phyloP scores from a whole-genome alignment of 2,113 vertebrate genomes.

The Anguilla rostrata region DNA sequence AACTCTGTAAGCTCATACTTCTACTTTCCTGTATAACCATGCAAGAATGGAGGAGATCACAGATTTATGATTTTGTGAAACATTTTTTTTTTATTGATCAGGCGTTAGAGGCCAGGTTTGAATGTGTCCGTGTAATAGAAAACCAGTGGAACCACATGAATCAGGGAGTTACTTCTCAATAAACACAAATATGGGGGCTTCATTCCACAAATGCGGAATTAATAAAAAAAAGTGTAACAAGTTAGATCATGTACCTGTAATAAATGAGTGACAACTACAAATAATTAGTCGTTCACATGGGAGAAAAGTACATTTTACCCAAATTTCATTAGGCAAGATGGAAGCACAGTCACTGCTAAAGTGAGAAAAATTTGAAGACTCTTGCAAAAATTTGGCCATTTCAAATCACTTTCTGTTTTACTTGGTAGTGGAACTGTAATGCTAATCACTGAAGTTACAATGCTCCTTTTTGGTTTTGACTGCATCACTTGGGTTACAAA shows the following conservation, averaged over 20 bases:
- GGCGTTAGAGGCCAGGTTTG: background rate
- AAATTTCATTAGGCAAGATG: background rate
- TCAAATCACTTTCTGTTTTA: background rate
- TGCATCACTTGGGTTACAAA: background rate
- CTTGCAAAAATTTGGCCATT: background rate
- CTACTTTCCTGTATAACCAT: background rate
- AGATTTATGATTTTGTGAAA: background rate
- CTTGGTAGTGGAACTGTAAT: background rate
- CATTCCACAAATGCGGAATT: background rate
- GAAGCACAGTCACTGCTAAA: background rate
- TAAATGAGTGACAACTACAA: background rate
- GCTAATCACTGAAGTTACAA: background rate
- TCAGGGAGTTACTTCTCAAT: background rate
- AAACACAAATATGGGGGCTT: background rate
- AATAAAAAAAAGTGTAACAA: background rate
- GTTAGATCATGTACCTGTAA: background rate
- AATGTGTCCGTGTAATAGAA: background rate
- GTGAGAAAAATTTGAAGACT: background rate
- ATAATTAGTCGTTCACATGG: background rate
- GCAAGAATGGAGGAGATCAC: background rate
- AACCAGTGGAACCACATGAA: background rate
- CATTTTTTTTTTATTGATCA: background rate
- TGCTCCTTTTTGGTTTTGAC: background rate
- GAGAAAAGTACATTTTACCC: background rate
- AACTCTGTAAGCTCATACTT: too few relatives aligned